Conservation (phyloP, 2,888 invertebrate species). For the Elaeidobius kamerunicus region DNA sequence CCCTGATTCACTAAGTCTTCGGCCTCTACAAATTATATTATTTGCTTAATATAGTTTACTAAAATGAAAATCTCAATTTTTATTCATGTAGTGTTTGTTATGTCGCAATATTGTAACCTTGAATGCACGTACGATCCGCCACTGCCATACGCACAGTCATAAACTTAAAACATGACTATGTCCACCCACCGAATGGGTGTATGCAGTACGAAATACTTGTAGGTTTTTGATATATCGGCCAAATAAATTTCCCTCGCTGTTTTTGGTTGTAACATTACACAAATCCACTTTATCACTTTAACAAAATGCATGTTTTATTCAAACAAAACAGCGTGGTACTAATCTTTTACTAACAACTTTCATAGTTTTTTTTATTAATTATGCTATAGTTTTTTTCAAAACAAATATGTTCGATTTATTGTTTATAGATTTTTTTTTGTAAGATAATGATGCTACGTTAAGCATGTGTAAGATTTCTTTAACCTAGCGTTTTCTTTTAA, state of each 20-base stretch:
- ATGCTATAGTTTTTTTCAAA: neutral
- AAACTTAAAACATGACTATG: slow-evolving; percentile 19
- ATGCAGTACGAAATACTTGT: slow-evolving; percentile 22
- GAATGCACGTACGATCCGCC: slow-evolving; percentile 7
- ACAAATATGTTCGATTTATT: no score
- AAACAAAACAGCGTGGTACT: neutral
- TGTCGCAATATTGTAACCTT: no score
- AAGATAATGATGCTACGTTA: no score
- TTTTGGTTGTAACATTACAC: slow-evolving; percentile 22
- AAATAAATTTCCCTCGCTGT: slow-evolving; percentile 24
- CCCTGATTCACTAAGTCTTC: neutral
- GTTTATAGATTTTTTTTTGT: no score
- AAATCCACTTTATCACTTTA: slow-evolving; percentile 7
- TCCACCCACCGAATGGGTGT: slow-evolving; percentile 24
- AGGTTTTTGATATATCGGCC: slow-evolving; percentile 24
- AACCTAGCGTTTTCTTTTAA: no score
- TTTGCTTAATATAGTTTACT: no score
- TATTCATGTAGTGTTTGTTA: no score
- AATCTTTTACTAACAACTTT: slow-evolving; percentile 1
- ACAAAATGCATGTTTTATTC: slow-evolving; percentile 8
- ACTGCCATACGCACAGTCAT: slow-evolving; percentile 17
- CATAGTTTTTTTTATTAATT: neutral
- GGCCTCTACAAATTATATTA: neutral
- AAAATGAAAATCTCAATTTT: no score
- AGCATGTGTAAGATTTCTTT: no score